Base-by-base conservation (phyloP, 2,113 vertebrate species). In the Stegastes partitus region DNA sequence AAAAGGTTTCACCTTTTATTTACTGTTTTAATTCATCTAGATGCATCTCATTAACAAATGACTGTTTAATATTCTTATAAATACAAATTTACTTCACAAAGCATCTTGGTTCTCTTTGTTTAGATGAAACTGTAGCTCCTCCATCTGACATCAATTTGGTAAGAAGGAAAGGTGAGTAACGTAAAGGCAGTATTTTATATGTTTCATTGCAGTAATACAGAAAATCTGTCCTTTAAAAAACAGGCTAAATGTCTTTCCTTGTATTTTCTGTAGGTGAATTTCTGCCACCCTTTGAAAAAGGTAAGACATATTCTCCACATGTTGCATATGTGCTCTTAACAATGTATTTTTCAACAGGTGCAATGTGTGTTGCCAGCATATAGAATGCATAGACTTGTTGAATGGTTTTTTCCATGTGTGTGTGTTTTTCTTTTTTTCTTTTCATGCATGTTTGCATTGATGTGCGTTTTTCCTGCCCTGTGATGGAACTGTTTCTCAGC, bases 201-300 rank as follows among this genome's bases (percentile, higher is more conserved):
- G n/a, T 61, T 59, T 45, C 3, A 19, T 37, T 21, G 18, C 45
- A 56, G 16, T 16, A 18, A 49, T 1, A 26, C 2, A 23, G 8
- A 26, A 16, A 68, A 12, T 18, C 22, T 5, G 21, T n/a, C 4
- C 0, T 3, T 39, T n/a, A 15, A 11, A 53, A 57, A 62, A 37
- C 14, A 53, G 51, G 3, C 26, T 49, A 22, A 39, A 45, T 44
- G 0, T 65, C 3, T 66, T 37, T 37, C 0, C 19, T 51, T 18
- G 39, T 58, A 21, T 53, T 19, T 62, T 74, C n/a, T 75, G 3
- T 21, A 95, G 94, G 93, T 47, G 77, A 93, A 90, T 94, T 95
- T 89, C 74, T 95, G 55, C 94, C 94, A 68, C 85, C 93, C 18
- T 37, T 81, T 15, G 91, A 90, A 72, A 92, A 94, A 93, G 92